Evolutionary conservation across 2,113 vertebrate species (phyloP).

Genomic region (Narcine bancroftii): DNA sequence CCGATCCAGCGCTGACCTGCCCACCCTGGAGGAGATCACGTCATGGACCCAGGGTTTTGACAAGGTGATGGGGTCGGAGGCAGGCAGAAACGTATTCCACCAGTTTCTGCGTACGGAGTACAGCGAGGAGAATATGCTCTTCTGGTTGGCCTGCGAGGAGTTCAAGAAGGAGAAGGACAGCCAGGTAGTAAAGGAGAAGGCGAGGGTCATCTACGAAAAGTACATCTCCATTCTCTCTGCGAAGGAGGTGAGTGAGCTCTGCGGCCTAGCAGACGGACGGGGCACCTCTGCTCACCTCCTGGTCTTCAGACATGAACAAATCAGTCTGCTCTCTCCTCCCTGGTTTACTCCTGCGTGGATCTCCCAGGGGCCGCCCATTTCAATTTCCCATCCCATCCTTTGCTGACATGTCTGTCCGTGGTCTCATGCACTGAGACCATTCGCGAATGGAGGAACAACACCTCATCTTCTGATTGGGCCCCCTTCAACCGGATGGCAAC

Average conservation of each 20-base stretch:
- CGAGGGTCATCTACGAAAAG: conserved; percentile 92
- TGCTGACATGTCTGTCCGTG: no score
- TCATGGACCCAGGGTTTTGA: conserved; percentile 97
- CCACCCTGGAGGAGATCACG: conserved; percentile 80
- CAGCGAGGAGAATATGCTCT: conserved; percentile 96
- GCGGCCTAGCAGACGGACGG: background rate
- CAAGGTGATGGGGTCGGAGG: conserved; percentile 86
- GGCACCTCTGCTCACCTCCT: no score
- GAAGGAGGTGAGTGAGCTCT: conserved; percentile 72
- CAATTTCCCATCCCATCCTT: no score
- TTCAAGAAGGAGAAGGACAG: conserved; percentile 82
- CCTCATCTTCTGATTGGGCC: no score
- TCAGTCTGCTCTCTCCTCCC: no score
- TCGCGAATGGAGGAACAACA: no score
- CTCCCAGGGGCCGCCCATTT: no score
- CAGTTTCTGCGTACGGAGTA: conserved; percentile 95
- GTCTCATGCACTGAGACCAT: no score
- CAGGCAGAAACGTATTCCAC: conserved; percentile 83
- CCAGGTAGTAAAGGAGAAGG: conserved; percentile 77
- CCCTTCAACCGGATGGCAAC: no score
- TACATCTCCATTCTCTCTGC: conserved; percentile 97
- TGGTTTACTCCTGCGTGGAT: no score
- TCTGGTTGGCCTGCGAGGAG: conserved; percentile 96
- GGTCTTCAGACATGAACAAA: no score
- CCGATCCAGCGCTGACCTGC: conserved; percentile 59